Evolutionary conservation across 2,113 vertebrate species (phyloP).

Genomic region (Rhegmatorhina hoffmannsi): DNA sequence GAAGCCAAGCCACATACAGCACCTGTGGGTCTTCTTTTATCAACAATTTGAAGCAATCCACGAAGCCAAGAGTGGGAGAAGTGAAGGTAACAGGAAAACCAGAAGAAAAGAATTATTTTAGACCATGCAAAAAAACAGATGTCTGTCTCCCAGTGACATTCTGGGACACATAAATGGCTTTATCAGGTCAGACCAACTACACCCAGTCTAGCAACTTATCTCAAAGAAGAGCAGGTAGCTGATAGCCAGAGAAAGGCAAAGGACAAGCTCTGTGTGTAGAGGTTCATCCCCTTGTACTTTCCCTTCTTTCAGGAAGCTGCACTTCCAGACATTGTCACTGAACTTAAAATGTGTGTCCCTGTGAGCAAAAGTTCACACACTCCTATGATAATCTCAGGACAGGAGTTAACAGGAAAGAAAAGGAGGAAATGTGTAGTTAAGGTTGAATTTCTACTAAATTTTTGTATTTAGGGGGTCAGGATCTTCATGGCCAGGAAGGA

Average conservation of each 20-base stretch:
- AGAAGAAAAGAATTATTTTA: not conserved
- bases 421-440: not conserved
- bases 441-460: not conserved
- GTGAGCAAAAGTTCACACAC: not conserved
- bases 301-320: not conserved
- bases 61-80: not conserved
- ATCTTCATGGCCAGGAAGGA: not conserved
- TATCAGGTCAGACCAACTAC: not conserved
- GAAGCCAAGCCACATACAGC: not conserved
- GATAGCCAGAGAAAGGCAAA: not conserved
- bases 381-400: not conserved
- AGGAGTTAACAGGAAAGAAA: not conserved
- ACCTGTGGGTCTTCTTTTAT: not conserved
- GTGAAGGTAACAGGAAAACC: not conserved
- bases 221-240: not conserved
- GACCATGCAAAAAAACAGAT: not conserved
- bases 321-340: not conserved
- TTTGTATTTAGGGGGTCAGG: not conserved
- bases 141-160: not conserved
- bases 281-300: not conserved
- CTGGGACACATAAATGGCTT: not conserved
- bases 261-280: not conserved
- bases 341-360: not conserved
- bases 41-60: not conserved
- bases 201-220: not conserved